Evolutionary conservation across 2,797 vertebrate genomes (phyloP).

Genomic region (Artibeus lituratus): DNA sequence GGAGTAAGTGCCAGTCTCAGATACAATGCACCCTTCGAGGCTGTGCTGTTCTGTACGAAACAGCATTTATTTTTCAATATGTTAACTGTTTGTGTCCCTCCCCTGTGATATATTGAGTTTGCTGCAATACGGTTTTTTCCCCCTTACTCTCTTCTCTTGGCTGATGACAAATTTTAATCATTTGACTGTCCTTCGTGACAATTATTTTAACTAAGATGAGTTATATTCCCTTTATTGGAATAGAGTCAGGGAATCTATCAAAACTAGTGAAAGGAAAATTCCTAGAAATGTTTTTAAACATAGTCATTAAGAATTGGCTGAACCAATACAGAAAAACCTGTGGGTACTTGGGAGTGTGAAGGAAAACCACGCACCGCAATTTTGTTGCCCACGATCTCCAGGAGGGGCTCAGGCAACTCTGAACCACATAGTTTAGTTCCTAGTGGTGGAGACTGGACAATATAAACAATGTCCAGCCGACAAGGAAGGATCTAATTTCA

Average conservation of each 20-base stretch:
- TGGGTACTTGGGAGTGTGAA: slow-evolving; percentile 46
- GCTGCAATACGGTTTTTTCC: not conserved
- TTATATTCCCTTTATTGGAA: slow-evolving; percentile 68
- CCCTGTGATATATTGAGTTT: not conserved
- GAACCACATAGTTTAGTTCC: slow-evolving; percentile 39
- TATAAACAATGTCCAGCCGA: not conserved
- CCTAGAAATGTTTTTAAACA: slow-evolving; percentile 69
- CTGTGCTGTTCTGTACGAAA: slow-evolving; percentile 66
- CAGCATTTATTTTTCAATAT: slow-evolving; percentile 77
- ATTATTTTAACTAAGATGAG: slow-evolving; percentile 62
- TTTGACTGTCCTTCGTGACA: slow-evolving; percentile 55
- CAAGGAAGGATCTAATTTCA: not conserved
- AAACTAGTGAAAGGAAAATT: slow-evolving; percentile 74
- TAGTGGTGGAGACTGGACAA: not conserved
- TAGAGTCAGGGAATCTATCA: slow-evolving; percentile 72
- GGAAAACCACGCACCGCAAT: slow-evolving; percentile 62
- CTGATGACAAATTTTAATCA: slow-evolving; percentile 58
- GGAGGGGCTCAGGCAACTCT: not conserved
- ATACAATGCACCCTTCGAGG: not conserved
- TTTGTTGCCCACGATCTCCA: slow-evolving; percentile 50
- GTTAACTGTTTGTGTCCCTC: slow-evolving; percentile 72
- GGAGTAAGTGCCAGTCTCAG: not conserved
- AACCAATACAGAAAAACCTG: slow-evolving; percentile 59
- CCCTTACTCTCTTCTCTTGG: slow-evolving; percentile 53
- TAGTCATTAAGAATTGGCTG: slow-evolving; percentile 60